Base-by-base conservation (phyloP, 2,888 invertebrate species). In the Tanypteryx hageni region DNA sequence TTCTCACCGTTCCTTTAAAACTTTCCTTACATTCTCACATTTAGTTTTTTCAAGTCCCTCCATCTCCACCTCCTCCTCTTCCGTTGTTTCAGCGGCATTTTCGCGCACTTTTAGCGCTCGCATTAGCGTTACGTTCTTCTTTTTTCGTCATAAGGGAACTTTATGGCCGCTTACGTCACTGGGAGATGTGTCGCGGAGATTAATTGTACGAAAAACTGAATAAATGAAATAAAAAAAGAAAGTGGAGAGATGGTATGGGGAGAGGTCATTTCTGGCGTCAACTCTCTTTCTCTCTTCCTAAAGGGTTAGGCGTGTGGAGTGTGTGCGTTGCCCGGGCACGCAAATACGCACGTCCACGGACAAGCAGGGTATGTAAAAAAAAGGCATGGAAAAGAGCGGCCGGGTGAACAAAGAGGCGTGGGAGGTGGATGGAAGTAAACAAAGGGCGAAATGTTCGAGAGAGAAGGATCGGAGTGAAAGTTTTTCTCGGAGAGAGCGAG, bases 91-190 rank as follows among this genome's bases (percentile, higher is more conserved):
- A 18, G 0, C n/a, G n/a, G n/a, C n/a, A 18, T 64, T 64, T 64
- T n/a, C 64, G 16, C 18, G 16, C n/a, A 64, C 64, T 44, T 18
- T 83, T 10, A 18, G 56, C 31, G 56, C 44, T 3, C 3, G 76
- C 76, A 22, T 76, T 76, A 76, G 76, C 22, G 44, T 44, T 44
- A 9, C 13, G 57, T 58, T 85, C 16, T 27, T 5, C 61, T 59
- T 86, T 61, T 61, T 61, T 22, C n/a, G 14, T 31, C 16, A 61
- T 76, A 86, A 86, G 31, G 13, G 86, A 59, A 61, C 31, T 86
- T 86, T 57, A 86, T 61, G 61, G 86, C 27, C 0, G 61, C 59
- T 86, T 86, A n/a, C 86, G 58, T 86, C 61, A 27, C 86, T 1
- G 86, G 18, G 86, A 31, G 61, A 86, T 31, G 16, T 31, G 59